phyloP scores from a whole-genome alignment of 2,113 vertebrate genomes.

The Sisor rabdophorus region DNA sequence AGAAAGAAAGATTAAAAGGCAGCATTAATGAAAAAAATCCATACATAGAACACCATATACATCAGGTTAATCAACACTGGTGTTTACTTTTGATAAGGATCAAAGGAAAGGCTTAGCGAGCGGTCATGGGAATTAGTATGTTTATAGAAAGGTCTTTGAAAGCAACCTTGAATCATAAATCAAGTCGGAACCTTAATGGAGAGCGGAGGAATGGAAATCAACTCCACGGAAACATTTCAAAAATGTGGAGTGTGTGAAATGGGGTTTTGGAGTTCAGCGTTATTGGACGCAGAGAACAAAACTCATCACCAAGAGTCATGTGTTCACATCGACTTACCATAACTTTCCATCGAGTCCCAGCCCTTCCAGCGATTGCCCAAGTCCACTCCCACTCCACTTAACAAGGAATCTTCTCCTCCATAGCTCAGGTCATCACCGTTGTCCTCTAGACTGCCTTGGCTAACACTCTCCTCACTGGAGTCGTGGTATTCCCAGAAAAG shows the following conservation, averaged over 20 bases:
- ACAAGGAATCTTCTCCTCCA: conserved; percentile 68
- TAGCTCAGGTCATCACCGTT: conserved; percentile 65
- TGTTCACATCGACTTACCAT: conserved; percentile 63
- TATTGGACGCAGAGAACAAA: neutral
- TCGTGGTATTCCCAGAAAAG: conserved; percentile 82
- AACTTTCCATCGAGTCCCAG: conserved; percentile 74
- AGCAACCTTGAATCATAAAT: conserved; percentile 50
- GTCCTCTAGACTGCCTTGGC: conserved; percentile 58
- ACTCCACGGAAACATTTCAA: conserved; percentile 21
- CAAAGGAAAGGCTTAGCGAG: conserved; percentile 32
- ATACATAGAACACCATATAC: conserved; percentile 3
- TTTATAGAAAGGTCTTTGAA: conserved; percentile 49
- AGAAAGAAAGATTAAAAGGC: neutral
- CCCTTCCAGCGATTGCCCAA: conserved; percentile 70
- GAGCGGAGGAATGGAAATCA: conserved; percentile 33
- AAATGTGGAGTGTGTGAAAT: neutral
- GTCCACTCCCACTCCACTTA: conserved; percentile 70
- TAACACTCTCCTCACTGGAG: conserved; percentile 57
- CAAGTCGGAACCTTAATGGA: conserved; percentile 41
- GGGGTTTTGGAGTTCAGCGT: neutral
- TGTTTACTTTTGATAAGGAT: conserved; percentile 46
- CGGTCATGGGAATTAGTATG: conserved; percentile 38
- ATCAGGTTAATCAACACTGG: conserved; percentile 13
- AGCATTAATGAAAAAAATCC: neutral
- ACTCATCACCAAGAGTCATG: neutral